A percentile compares a stretch with the other conserved stretches of the same genome.
Evolutionary conservation across 2,888 invertebrate genomes (phyloP).

Genomic region (Stenodema calcarata): DNA sequence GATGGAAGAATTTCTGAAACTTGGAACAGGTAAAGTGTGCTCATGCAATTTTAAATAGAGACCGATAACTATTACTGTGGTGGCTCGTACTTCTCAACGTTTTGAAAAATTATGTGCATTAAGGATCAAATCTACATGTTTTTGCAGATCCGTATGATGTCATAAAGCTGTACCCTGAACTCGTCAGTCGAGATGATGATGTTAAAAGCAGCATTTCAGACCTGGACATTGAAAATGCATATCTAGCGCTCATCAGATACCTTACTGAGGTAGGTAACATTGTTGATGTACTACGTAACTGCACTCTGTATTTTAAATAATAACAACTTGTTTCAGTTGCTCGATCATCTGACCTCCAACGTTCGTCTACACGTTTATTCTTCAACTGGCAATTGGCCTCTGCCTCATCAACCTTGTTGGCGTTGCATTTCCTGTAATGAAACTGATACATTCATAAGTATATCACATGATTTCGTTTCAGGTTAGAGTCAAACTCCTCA

Average conservation of each 20-base stretch:
- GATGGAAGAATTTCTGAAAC: constrained; percentile 87
- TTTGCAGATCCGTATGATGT: constrained; percentile 88
- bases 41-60: not conserved
- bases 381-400: not conserved
- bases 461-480: not conserved
- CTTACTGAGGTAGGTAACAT: constrained; percentile 79
- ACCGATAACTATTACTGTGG: not conserved
- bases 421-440: too few relatives aligned
- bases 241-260: constrained; percentile 88
- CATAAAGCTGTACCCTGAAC: constrained; percentile 90
- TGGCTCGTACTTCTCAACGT: too few relatives aligned
- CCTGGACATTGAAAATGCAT: constrained; percentile 84
- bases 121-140: not conserved
- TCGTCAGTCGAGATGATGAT: constrained; percentile 67
- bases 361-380: too few relatives aligned
- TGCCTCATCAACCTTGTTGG: too few relatives aligned
- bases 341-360: too few relatives aligned
- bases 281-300: too few relatives aligned
- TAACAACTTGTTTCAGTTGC: too few relatives aligned
- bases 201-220: constrained; percentile 70
- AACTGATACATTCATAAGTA: not conserved
- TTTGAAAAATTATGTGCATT: too few relatives aligned
- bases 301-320: too few relatives aligned
- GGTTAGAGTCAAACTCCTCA: constrained; percentile 21
- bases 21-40: constrained; percentile 72